Conservation (phyloP, 1,140 invertebrate species). For the Sitophilus oryzae region DNA sequence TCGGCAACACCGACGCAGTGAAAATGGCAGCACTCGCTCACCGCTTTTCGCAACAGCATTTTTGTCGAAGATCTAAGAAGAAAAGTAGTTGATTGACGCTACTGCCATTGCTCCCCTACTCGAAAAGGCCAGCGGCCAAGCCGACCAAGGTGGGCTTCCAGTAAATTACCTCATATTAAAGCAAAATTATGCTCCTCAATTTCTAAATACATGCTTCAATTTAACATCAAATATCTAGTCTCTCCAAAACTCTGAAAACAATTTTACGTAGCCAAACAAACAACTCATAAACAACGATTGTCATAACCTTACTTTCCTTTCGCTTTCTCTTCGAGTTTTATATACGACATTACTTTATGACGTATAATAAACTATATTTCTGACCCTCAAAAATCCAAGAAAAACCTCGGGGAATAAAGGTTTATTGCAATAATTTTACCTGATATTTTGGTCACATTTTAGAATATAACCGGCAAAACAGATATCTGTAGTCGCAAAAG, state of each 20-base stretch:
- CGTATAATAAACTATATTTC: neutral
- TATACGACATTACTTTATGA: neutral
- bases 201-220: neutral
- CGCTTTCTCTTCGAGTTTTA: neutral
- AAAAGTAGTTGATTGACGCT: conserved; percentile 49
- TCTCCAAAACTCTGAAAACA: neutral
- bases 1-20: conserved; percentile 40
- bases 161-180: conserved; percentile 3
- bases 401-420: neutral
- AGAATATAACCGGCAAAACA: conserved; percentile 36
- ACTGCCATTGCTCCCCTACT: conserved; percentile 39
- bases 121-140: conserved; percentile 41
- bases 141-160: conserved; percentile 42
- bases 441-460: conserved; percentile 4
- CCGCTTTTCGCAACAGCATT: conserved; percentile 45
- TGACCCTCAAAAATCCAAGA: neutral
- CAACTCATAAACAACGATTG: too few species aligned
- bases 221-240: neutral
- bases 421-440: conserved; percentile 3
- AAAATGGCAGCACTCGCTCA: conserved; percentile 48
- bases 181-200: neutral
- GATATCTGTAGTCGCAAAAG: conserved; percentile 22
- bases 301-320: conserved; percentile 2
- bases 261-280: conserved; percentile 10
- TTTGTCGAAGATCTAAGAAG: conserved; percentile 48